These are phyloP conservation scores for Anarhynchus alexandrinus DNA, from an alignment of 2,113 vertebrate genomes.

Conservation along the genomic window DNA sequence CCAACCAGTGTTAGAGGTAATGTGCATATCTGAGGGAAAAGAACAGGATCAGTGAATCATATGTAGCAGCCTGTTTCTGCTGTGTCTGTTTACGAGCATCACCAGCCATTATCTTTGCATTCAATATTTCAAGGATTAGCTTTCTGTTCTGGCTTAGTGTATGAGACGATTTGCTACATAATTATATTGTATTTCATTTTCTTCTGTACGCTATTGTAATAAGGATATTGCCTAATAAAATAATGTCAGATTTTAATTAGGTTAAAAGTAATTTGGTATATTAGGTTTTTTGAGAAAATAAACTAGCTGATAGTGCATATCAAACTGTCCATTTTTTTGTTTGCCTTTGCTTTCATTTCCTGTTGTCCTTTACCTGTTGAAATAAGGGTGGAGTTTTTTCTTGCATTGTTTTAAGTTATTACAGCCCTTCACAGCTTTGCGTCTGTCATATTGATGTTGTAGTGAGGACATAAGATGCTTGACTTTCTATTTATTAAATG, in stretches of 20 bases:
- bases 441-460: background rate
- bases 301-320: background rate
- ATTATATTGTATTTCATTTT: conserved; percentile 57
- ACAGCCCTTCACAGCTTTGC: background rate
- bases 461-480: background rate
- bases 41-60: background rate
- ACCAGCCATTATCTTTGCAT: background rate
- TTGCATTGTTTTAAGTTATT: background rate
- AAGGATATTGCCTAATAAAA: conserved; percentile 50
- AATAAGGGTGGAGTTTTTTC: background rate
- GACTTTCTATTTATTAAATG: background rate
- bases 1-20: background rate
- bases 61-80: background rate
- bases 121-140: conserved; percentile 39
- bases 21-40: background rate
- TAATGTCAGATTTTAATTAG: conserved; percentile 57
- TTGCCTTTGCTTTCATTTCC: conserved; percentile 24
- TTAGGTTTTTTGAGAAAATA: conserved; percentile 10
- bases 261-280: conserved; percentile 42
- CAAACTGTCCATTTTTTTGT: background rate
- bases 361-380: background rate
- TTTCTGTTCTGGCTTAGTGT: conserved; percentile 27
- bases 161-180: conserved; percentile 25
- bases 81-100: background rate
- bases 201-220: conserved; percentile 26